phyloP scores from a whole-genome alignment of 2,888 invertebrate genomes.

The Harpalus rubripes region DNA sequence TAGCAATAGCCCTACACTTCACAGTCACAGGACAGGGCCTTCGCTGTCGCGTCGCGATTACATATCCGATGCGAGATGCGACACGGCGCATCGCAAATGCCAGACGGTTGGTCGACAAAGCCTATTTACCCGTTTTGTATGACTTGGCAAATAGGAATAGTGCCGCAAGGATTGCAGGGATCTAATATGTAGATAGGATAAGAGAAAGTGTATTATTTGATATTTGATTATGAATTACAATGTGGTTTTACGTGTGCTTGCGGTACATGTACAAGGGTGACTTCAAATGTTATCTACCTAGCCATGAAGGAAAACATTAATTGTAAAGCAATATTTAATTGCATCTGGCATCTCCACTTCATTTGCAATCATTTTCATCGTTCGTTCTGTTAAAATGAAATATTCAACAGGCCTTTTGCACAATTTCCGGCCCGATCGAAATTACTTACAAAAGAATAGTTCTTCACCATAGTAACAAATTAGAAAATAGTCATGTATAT shows the following conservation, averaged over 20 bases:
- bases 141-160: constrained; percentile 31
- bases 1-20: background rate
- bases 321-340: background rate
- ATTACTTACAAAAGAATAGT: no score
- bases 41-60: background rate
- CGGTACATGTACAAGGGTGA: background rate
- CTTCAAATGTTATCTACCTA: background rate
- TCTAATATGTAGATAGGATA: constrained; percentile 3
- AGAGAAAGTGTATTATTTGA: constrained; percentile 21
- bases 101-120: constrained; percentile 17
- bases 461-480: no score
- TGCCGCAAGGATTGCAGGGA: constrained; percentile 2
- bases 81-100: constrained; percentile 11
- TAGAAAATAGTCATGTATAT: no score
- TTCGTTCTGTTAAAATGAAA: no score
- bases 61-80: background rate
- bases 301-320: background rate
- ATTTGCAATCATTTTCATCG: no score
- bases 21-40: no score
- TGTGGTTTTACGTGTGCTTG: background rate
- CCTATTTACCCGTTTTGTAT: constrained; percentile 31
- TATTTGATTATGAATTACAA: constrained; percentile 22
- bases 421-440: no score
- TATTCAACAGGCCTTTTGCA: no score
- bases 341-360: no score